phyloP scores from a whole-genome alignment of 1,140 invertebrate genomes.

The Ceratina australensis region DNA sequence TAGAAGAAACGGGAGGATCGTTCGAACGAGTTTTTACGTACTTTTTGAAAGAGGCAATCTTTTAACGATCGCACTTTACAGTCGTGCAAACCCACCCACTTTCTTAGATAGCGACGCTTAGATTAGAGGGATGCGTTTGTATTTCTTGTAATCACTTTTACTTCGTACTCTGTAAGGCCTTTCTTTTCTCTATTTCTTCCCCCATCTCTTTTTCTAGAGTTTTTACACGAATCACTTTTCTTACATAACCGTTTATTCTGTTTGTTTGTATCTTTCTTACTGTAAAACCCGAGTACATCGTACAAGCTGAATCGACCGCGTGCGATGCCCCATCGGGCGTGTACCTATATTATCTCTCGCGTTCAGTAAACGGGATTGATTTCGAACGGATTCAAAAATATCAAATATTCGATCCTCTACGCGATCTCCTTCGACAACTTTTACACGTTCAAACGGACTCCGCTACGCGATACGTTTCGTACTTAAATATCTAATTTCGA shows the following conservation, averaged over 20 bases:
- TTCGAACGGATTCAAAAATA: too few relatives aligned
- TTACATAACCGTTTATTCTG: conserved; percentile 55
- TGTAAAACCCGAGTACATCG: conserved; percentile 33
- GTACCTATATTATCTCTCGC: too few relatives aligned
- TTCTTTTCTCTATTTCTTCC: conserved; percentile 58
- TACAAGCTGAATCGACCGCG: conserved; percentile 10
- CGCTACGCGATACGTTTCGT: conserved; percentile 54
- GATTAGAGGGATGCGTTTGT: conserved; percentile 75
- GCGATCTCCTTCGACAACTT: background rate
- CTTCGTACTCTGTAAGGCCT: conserved; percentile 70
- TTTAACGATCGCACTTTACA: conserved; percentile 47
- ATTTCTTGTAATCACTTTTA: conserved; percentile 75
- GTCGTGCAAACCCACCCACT: conserved; percentile 67
- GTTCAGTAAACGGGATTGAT: too few relatives aligned
- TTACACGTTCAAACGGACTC: conserved; percentile 13
- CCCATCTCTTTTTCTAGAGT: conserved; percentile 72
- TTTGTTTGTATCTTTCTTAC: conserved; percentile 77
- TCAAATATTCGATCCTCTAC: too few relatives aligned
- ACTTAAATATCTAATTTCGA: conserved; percentile 68
- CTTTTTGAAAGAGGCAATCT: conserved; percentile 43
- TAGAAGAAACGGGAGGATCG: background rate
- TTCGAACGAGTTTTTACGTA: conserved; percentile 39
- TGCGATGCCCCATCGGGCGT: too few relatives aligned
- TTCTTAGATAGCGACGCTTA: conserved; percentile 70
- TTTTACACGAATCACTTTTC: conserved; percentile 63